Percentiles rank a stretch among this genome's conserved stretches.
Evolutionary conservation across 2,888 invertebrate species (phyloP).

Genomic region (Lamellibrachia columna): DNA sequence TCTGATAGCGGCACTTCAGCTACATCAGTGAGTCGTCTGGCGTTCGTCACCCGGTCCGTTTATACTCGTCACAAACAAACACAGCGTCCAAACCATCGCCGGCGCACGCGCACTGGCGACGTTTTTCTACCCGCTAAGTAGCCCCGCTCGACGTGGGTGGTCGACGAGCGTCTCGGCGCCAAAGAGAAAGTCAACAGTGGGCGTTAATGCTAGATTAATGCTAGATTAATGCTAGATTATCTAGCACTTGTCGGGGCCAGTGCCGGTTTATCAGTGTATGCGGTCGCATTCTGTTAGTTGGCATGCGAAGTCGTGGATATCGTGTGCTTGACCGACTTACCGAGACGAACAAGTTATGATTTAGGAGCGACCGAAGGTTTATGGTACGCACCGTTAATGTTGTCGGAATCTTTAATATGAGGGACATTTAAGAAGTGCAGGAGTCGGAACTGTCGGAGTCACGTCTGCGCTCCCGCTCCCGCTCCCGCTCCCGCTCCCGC

Average conservation of each 20-base stretch:
- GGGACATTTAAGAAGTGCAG: conserved; percentile 1
- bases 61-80: conserved; percentile 1
- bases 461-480: background rate
- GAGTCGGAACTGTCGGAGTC: background rate
- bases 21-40: background rate
- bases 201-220: background rate
- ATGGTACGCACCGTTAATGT: background rate
- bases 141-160: background rate
- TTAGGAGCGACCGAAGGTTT: background rate
- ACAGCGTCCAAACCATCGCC: background rate
- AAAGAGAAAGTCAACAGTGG: background rate
- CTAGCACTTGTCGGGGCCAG: background rate
- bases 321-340: background rate
- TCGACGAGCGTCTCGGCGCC: background rate
- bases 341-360: background rate
- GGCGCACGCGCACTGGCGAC: background rate
- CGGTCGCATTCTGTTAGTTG: background rate
- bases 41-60: background rate
- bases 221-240: background rate
- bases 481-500: background rate
- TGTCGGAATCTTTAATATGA: background rate
- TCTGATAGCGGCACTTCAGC: conserved; percentile 5
- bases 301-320: background rate
- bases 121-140: background rate
- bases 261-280: conserved; percentile 1